Conservation (phyloP, 2,797 vertebrate species). For the Rachycentron canadum region DNA sequence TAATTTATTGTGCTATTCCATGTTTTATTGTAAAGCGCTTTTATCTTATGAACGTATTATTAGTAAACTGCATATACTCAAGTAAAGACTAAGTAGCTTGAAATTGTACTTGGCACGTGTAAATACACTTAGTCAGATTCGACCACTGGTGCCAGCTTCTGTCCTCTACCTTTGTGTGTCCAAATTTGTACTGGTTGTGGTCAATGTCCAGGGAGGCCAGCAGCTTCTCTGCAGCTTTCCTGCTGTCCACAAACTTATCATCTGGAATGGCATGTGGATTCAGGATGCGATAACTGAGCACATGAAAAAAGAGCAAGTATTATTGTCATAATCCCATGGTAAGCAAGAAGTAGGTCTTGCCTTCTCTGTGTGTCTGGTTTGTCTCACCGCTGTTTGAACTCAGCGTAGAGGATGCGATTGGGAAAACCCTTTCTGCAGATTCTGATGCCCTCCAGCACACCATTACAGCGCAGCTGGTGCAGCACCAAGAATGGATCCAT, state of each 20-base stretch:
- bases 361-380: background rate
- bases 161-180: slow-evolving; percentile 91
- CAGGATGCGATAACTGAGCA: slow-evolving; percentile 91
- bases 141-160: background rate
- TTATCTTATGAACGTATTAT: too few species aligned
- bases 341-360: background rate
- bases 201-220: slow-evolving; percentile 91
- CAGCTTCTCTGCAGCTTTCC: slow-evolving; percentile 94
- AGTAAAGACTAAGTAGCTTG: background rate
- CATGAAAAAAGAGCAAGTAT: slow-evolving; percentile 5
- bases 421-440: slow-evolving; percentile 96
- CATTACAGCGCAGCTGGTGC: slow-evolving; percentile 94
- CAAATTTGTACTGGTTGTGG: slow-evolving; percentile 91
- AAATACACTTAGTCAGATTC: background rate
- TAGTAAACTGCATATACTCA: background rate
- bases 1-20: too few species aligned
- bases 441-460: slow-evolving; percentile 94
- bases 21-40: too few species aligned
- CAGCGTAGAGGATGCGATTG: slow-evolving; percentile 92
- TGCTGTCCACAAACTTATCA: slow-evolving; percentile 94
- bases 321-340: background rate
- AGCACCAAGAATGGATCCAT: slow-evolving; percentile 94
- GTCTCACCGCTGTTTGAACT: slow-evolving; percentile 93
- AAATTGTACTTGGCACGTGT: background rate
- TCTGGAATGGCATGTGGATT: slow-evolving; percentile 94